phyloP scores from a whole-genome alignment of 2,888 invertebrate genomes.

The Idaea straminata region DNA sequence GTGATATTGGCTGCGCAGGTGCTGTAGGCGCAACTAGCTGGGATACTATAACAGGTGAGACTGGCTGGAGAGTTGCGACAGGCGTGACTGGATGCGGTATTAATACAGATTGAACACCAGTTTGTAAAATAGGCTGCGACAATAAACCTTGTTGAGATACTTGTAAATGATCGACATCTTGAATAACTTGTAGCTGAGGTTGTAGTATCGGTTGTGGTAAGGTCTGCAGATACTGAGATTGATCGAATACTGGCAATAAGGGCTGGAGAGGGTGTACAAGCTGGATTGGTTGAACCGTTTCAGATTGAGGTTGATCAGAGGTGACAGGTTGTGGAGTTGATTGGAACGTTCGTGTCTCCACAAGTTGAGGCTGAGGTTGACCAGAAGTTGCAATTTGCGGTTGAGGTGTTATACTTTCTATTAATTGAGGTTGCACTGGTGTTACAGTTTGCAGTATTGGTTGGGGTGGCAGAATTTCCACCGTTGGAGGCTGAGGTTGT shows the following conservation, averaged over 20 bases:
- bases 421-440: neutral
- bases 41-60: neutral
- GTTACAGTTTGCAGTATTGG: neutral
- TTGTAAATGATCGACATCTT: neutral
- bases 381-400: neutral
- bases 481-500: neutral
- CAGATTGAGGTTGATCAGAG: neutral
- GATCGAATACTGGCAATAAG: neutral
- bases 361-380: neutral
- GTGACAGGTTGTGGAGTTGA: neutral
- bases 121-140: too few species aligned
- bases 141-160: too few species aligned
- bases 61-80: neutral
- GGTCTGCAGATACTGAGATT: neutral
- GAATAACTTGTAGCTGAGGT: conserved; percentile 1
- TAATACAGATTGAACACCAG: neutral
- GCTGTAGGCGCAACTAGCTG: neutral
- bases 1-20: neutral
- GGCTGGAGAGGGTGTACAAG: neutral
- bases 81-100: neutral
- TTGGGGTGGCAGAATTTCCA: neutral
- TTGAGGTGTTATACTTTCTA: neutral
- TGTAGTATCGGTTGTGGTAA: neutral
- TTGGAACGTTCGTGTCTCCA: neutral
- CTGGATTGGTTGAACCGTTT: neutral